Evolutionary conservation across 2,113 vertebrate genomes (phyloP).

Genomic region (Urocynchramus pylzowi): DNA sequence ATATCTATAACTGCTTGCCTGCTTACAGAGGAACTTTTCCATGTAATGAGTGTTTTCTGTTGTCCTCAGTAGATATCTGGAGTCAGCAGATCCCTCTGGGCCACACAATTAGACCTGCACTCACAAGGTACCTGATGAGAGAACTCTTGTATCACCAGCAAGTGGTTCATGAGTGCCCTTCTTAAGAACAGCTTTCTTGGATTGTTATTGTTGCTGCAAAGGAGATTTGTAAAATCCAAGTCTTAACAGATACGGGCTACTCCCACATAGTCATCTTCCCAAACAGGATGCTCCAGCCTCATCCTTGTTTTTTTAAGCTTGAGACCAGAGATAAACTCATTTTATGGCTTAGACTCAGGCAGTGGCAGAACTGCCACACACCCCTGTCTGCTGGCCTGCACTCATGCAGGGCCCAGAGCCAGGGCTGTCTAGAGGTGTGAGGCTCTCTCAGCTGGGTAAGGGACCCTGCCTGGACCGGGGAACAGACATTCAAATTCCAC

Average conservation of each 20-base stretch:
- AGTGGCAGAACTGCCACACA: background rate
- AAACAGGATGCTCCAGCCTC: background rate
- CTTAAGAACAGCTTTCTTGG: background rate
- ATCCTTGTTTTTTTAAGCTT: background rate
- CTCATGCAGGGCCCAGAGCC: background rate
- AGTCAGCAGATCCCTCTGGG: background rate
- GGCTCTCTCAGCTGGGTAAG: background rate
- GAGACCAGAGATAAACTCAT: background rate
- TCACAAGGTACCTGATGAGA: background rate
- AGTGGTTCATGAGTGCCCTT: background rate
- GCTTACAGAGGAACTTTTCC: background rate
- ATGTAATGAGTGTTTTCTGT: background rate
- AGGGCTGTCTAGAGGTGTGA: fast-evolving
- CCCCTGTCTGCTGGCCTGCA: background rate
- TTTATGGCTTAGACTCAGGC: background rate
- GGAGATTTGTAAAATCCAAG: background rate
- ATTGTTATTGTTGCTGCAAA: background rate
- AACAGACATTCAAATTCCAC: background rate
- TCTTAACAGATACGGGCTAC: background rate
- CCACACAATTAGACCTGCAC: background rate
- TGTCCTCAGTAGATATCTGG: background rate
- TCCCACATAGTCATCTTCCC: background rate
- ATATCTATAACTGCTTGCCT: background rate
- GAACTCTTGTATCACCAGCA: background rate
- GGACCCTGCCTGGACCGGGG: background rate